phyloP scores from a whole-genome alignment of 2,797 vertebrate species.

The Rhinoraja longicauda region DNA sequence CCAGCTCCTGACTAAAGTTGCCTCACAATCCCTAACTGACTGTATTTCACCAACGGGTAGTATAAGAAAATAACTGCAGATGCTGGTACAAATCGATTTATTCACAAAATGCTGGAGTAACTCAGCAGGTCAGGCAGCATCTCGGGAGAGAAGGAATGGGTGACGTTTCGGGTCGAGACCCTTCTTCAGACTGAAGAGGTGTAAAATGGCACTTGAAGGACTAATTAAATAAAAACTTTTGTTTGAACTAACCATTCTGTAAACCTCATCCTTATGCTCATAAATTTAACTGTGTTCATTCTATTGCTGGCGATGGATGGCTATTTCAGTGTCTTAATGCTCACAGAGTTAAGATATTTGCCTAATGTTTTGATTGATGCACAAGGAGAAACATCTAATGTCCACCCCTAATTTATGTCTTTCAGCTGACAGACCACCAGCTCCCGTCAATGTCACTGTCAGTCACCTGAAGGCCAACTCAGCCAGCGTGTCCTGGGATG shows the following conservation, averaged over 20 bases:
- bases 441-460: slow-evolving; percentile 92
- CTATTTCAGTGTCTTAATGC: neutral
- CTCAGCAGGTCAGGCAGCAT: no score
- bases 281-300: neutral
- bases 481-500: slow-evolving; percentile 91
- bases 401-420: slow-evolving; percentile 27
- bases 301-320: neutral
- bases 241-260: neutral
- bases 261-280: neutral
- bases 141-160: no score
- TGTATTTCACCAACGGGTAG: neutral
- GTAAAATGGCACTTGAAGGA: neutral
- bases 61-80: no score
- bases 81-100: no score
- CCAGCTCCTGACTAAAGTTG: no score
- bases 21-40: no score
- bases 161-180: no score
- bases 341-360: slow-evolving; percentile 6
- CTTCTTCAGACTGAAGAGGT: no score
- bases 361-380: neutral
- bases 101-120: no score
- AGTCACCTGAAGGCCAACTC: slow-evolving; percentile 88
- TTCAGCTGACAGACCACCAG: slow-evolving; percentile 76
- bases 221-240: neutral
- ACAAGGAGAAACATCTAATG: neutral